Conservation (phyloP, 2,113 vertebrate species). For the Anhinga anhinga region DNA sequence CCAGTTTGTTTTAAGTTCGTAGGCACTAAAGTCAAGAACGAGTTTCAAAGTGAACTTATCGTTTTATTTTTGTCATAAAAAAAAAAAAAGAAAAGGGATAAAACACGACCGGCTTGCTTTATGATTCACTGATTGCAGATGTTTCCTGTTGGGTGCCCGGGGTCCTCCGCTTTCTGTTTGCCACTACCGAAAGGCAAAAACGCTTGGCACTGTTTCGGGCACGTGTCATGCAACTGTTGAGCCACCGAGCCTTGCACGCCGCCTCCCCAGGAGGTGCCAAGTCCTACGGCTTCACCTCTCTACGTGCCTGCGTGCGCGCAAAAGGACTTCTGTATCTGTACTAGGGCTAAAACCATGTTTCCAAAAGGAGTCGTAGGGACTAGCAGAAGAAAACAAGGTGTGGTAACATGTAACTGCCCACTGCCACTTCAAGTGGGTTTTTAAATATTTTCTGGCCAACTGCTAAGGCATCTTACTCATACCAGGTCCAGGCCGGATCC, state of each 20-base stretch:
- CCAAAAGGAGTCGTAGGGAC: neutral
- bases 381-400: neutral
- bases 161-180: neutral
- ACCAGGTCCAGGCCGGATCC: fast-evolving
- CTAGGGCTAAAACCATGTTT: neutral
- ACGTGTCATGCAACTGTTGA: neutral
- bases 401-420: neutral
- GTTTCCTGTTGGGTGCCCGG: conserved; percentile 41
- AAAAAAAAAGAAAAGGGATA: neutral
- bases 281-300: neutral
- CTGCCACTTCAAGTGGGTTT: conserved; percentile 13
- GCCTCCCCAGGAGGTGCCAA: neutral
- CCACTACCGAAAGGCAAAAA: neutral
- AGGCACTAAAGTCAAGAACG: conserved; percentile 17
- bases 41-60: conserved; percentile 69
- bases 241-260: neutral
- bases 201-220: neutral
- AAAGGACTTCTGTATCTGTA: neutral
- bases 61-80: conserved; percentile 46
- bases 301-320: neutral
- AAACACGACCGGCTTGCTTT: conserved; percentile 39
- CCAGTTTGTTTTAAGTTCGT: conserved; percentile 59
- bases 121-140: conserved; percentile 60
- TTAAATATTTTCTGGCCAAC: neutral
- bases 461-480: conserved; percentile 14